Base-by-base conservation (phyloP, 2,888 invertebrate species). In the Nomada goodeniana region DNA sequence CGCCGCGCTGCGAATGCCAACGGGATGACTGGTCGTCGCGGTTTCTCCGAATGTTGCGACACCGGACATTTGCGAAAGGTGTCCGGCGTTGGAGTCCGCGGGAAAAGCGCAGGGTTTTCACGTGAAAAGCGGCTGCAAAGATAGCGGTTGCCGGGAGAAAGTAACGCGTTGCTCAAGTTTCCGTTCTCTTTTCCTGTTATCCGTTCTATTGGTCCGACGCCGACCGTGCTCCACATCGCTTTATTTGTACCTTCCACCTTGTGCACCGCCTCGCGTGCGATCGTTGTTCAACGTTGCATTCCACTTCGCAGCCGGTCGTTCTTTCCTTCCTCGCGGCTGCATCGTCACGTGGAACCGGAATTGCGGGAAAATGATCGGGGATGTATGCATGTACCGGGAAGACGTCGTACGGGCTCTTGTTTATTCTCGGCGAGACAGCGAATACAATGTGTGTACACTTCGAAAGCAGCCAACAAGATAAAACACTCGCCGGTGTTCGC, bases 401-500 rank as follows among this genome's bases (percentile, higher is more conserved):
- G 15, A 42, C 26, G 52, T 78, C 18, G 15, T 70, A 61, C 74
- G 36, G 81, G 70, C 61, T 78, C 70, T 77, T 29, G 67, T 88
- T 88, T 88, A 88, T 88, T 88, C 75, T 79, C 72, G 78, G 69
- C n/a, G 82, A 85, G 81, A 88, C 76, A 69, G 73, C 82, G 77
- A 76, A 81, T 87, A 87, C 80, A 88, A 67, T 76, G 78, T 65
- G 9, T 57, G 26, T 11, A 73, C 68, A 75, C 47, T 74, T 77
- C 23, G 36, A 50, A 80, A 86, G 76, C 79, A 76, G 61, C 77
- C 70, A 82, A 84, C 79, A 65, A 78, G 72, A 77, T 70, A 61
- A 61, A 75, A 80, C 74, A 72, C 60, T 64, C 61, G 42, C n/a
- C 29, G 60, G 57, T 72, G 75, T 63, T 65, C 55, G 61, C 65